A percentile compares a stretch with the other conserved stretches of the same genome.
These are phyloP conservation scores for Ranitomeya imitator DNA, from an alignment of 2,113 vertebrate species.

Conservation along the genomic window DNA sequence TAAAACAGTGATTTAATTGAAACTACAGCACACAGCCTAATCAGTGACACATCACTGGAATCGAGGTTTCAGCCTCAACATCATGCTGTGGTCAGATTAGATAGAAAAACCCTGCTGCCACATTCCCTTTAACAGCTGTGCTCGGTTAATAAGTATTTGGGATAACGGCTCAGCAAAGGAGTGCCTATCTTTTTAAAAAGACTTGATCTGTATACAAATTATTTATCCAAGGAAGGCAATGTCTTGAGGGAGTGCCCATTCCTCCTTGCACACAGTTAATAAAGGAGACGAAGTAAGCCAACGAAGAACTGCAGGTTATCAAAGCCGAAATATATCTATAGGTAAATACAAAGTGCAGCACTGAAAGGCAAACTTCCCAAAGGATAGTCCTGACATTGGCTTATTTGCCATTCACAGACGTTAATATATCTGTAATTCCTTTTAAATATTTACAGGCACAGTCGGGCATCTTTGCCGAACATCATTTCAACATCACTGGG, in stretches of 20 bases:
- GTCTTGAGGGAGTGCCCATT: background rate
- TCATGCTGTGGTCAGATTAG: too few relatives aligned
- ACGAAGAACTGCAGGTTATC: background rate
- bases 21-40: too few relatives aligned
- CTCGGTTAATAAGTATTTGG: too few relatives aligned
- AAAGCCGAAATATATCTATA: conserved; percentile 5
- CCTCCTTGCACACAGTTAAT: background rate
- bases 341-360: conserved; percentile 9
- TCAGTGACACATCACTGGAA: too few relatives aligned
- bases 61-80: too few relatives aligned
- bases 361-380: background rate
- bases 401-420: background rate
- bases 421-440: conserved; percentile 21
- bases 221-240: background rate
- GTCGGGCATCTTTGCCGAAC: background rate
- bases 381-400: background rate
- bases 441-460: conserved; percentile 39
- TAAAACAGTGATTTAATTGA: too few relatives aligned
- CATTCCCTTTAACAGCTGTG: too few relatives aligned
- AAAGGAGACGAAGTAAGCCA: background rate
- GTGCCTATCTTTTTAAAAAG: background rate
- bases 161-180: too few relatives aligned
- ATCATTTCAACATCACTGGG: background rate
- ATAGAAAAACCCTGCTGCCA: too few relatives aligned
- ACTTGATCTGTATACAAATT: background rate